Conservation (phyloP, 2,888 invertebrate genomes). For the Campaea margaritaria region DNA sequence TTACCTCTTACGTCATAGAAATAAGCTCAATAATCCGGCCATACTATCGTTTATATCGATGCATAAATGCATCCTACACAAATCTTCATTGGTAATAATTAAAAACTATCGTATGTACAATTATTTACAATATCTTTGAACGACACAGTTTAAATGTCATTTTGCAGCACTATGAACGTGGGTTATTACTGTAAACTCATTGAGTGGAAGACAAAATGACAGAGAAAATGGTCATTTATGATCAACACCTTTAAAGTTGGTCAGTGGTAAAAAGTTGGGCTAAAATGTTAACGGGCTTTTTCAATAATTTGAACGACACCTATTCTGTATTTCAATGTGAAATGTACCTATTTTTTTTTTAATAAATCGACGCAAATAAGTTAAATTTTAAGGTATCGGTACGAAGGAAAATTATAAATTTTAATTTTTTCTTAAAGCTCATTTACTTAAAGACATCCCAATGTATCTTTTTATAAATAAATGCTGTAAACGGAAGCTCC, state of each 20-base stretch:
- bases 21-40: constrained; percentile 53
- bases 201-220: constrained; percentile 36
- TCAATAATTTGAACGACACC: background rate
- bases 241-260: constrained; percentile 23
- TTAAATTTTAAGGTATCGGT: background rate
- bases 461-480: constrained; percentile 9
- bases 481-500: constrained; percentile 15
- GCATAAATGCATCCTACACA: constrained; percentile 69
- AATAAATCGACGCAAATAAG: background rate
- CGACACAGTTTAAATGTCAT: constrained; percentile 62
- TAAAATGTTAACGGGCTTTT: constrained; percentile 15
- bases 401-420: background rate
- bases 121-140: constrained; percentile 67
- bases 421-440: background rate
- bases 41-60: constrained; percentile 64
- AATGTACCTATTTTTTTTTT: background rate
- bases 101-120: constrained; percentile 65
- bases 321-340: background rate
- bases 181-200: constrained; percentile 30
- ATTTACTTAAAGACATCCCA: constrained; percentile 1
- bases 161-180: constrained; percentile 52
- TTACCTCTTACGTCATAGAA: constrained; percentile 32
- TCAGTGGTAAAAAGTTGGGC: constrained; percentile 19
- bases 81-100: constrained; percentile 73
- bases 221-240: constrained; percentile 24